Evolutionary conservation across 2,888 invertebrate genomes (phyloP), one percentile per base, ranked within the genome.

Genomic region (Lycocerus yunnanus): DNA sequence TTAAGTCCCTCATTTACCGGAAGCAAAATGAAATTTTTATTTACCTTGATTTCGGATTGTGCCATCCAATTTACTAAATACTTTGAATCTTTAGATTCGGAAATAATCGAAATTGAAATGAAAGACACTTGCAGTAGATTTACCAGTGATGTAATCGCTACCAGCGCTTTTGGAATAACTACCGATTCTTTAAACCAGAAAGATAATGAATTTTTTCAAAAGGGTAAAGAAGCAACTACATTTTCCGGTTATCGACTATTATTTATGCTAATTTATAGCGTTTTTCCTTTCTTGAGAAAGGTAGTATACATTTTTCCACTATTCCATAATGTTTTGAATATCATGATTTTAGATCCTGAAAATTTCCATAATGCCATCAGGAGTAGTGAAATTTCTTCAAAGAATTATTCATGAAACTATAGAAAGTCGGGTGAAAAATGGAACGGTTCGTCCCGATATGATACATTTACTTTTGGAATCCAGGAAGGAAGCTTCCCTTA

Each of bases 391-490:
- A 2, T 84, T 81, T 69, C 80, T 82, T 27, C 61, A 68, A 15
- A 71, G 67, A 21, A 76, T 81, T 13, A 75, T 81, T 10, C 73
- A 69, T 43, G 78, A 76, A 21, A 81, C 75, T 8, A 77, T 82
- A 15, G 24, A 68, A 14, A 65, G 16, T 1, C 27, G 74, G 8
- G 68, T 68, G n/a, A 58, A 67, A 11, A 9, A 67, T 16, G 71
- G 27, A 58, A n/a, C 65, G 10, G 24, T 74, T 43, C 74, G 74
- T 8, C 68, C 20, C 6, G 71, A 71, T 18, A 58, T 43, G 5
- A n/a, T 78, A 18, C 69, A 78, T 69, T 58, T 78, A 8, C 24
- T 78, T 14, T 21, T 78, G 59, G 76, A 77, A 75, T 68, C 76
- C 3, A 72, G 69, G 60, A 72, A 74, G 20, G 76, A 69, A 13